Percentiles rank a stretch among this genome's conserved stretches.
These are phyloP conservation scores for Pandemis heparana DNA, from an alignment of 2,888 invertebrate species.

Conservation along the genomic window DNA sequence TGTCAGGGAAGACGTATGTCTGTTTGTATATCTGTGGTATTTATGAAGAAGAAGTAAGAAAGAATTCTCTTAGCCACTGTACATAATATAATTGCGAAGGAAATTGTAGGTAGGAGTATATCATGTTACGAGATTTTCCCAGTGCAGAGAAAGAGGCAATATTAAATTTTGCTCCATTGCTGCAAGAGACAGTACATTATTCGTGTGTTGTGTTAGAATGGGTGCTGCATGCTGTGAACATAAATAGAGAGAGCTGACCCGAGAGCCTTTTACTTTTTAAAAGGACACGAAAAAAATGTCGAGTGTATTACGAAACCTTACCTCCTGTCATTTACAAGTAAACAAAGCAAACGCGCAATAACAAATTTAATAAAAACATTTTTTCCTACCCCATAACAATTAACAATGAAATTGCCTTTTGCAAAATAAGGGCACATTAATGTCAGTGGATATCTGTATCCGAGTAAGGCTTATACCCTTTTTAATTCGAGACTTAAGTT, in stretches of 20 bases:
- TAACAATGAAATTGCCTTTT: not conserved
- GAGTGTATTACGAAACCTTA: not conserved
- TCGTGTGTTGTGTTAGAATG: constrained; percentile 23
- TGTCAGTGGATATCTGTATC: constrained; percentile 9
- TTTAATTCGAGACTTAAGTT: constrained; percentile 32
- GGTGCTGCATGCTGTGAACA: constrained; percentile 9
- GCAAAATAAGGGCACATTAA: constrained; percentile 14
- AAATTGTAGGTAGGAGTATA: not conserved
- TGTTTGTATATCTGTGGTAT: not conserved
- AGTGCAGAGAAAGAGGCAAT: constrained; percentile 18
- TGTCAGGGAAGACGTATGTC: not conserved
- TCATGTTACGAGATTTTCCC: constrained; percentile 18
- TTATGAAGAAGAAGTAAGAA: not conserved
- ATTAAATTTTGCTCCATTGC: constrained; percentile 19
- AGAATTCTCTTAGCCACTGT: not conserved
- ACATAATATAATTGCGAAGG: not conserved
- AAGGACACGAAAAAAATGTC: not conserved
- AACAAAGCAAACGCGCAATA: not conserved
- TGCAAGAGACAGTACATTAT: constrained; percentile 29
- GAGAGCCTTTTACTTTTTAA: not conserved
- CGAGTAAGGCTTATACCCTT: constrained; percentile 16
- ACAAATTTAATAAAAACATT: not conserved
- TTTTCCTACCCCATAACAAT: not conserved
- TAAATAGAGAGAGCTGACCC: constrained; percentile 14
- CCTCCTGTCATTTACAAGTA: not conserved